These are phyloP conservation scores for Delphinus delphis DNA, from an alignment of 2,113 vertebrate genomes.

Conservation along the genomic window DNA sequence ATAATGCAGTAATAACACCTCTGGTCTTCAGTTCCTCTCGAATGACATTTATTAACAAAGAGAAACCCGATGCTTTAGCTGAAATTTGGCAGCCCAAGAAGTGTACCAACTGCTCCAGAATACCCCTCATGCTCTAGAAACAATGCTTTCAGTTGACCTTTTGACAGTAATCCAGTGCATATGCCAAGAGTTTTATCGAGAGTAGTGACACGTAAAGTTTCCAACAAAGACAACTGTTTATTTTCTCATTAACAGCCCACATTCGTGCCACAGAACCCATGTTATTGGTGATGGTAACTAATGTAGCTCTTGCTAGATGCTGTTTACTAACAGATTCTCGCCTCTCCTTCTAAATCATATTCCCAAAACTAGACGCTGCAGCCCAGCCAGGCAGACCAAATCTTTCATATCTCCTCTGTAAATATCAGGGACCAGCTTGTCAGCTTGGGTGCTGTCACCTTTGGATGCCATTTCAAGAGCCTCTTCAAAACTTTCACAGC, in stretches of 20 bases:
- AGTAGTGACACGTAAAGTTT: conserved; percentile 97
- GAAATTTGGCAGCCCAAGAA: conserved; percentile 89
- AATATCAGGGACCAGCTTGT: conserved; percentile 88
- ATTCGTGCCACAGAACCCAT: too few species aligned
- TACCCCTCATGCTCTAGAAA: conserved; percentile 91
- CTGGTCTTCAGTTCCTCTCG: conserved; percentile 58
- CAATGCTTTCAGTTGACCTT: conserved; percentile 89
- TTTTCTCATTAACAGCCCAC: conserved; percentile 82
- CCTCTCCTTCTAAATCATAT: conserved; percentile 90
- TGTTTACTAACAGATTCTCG: conserved; percentile 88
- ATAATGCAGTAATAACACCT: conserved; percentile 50
- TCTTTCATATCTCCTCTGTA: conserved; percentile 89
- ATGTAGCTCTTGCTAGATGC: conserved; percentile 88
- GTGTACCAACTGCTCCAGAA: conserved; percentile 90
- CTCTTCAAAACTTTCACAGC: conserved; percentile 90
- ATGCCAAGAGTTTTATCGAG: conserved; percentile 96
- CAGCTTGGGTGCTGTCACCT: conserved; percentile 88
- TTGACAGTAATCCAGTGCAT: conserved; percentile 92
- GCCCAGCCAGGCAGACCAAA: conserved; percentile 89
- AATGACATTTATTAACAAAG: conserved; percentile 68
- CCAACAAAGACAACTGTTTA: conserved; percentile 95
- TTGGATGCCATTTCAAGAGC: conserved; percentile 90
- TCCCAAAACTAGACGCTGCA: conserved; percentile 89
- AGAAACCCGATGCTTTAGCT: conserved; percentile 80
- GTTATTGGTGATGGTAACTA: conserved; percentile 85